Base-by-base conservation (phyloP, 1,140 invertebrate species). In the Bombus superbus region DNA sequence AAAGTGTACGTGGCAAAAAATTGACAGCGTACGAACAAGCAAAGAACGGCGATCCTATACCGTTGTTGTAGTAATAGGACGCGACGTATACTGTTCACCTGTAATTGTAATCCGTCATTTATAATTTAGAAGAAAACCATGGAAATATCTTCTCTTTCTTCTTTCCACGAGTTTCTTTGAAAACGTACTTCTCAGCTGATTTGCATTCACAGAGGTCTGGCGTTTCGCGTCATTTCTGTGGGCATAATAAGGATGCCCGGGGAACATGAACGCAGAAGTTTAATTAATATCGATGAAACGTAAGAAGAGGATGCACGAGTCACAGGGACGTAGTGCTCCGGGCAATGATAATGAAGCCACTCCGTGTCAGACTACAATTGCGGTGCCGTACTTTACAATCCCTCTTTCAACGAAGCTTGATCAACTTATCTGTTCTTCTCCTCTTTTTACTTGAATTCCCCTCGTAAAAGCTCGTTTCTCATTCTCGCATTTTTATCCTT, bases 271-370 rank as follows among this genome's bases (percentile, higher is more conserved):
- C 22, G 75, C 82, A 25, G 47, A 68, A 69, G 38, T 83, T 83
- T 83, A 78, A 83, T 83, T 83, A 83, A 78, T 83, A 83, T 83
- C 82, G 75, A 77, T 78, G 82, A 78, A 83, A 83, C 64, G 82
- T 59, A 83, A 78, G 47, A 83, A 83, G 64, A 35, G 35, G 64
- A 44, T 42, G 53, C 68, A 18, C 38, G 18, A 69, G 38, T 57
- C 64, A 8, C 28, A 22, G 40, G 40, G 68, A 74, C 9, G 35
- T 9, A 4, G 9, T n/a, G 66, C 82, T 44, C n/a, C 28, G 47
- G 75, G 75, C 82, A 57, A 84, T 79, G 82, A 84, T 84, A 84
- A 84, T 71, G 40, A 84, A 84, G 72, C 32, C 81, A 83, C 64
- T 78, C 22, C 28, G 62, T 66, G 81, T 76, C 81, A 42, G 71